Evolutionary conservation across 2,797 vertebrate genomes (phyloP).

Genomic region (Myioborus melanocephalus): DNA sequence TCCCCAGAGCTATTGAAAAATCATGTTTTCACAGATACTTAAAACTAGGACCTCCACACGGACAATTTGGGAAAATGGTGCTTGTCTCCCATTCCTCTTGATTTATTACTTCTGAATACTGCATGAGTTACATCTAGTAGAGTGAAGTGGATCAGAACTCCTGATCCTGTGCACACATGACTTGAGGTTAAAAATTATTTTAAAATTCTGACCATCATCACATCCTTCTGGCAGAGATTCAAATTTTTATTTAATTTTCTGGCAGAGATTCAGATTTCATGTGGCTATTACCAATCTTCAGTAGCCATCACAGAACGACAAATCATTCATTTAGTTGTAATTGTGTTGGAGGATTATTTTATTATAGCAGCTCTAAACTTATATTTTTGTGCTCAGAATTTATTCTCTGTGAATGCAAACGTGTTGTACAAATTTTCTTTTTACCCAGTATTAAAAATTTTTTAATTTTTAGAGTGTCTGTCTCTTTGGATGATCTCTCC

Average conservation of each 20-base stretch:
- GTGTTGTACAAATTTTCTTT: background rate
- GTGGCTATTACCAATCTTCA: background rate
- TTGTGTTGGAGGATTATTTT: background rate
- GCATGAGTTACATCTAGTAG: accelerated
- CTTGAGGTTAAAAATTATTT: background rate
- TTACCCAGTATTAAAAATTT: background rate
- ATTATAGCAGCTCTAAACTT: background rate
- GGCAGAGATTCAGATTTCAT: background rate
- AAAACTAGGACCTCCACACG: background rate
- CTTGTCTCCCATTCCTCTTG: background rate
- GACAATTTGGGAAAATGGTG: accelerated
- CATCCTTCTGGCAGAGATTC: background rate
- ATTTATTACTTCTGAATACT: background rate
- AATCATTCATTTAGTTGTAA: background rate
- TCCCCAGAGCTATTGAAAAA: background rate
- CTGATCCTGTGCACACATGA: accelerated
- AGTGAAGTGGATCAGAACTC: background rate
- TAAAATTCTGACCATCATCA: background rate
- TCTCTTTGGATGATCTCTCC: background rate
- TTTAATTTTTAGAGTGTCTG: background rate
- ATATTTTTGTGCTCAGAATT: background rate
- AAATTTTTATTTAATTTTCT: background rate
- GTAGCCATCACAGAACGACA: background rate
- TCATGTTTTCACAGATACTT: background rate
- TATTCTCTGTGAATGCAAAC: background rate